A percentile compares a stretch with the other conserved stretches of the same genome.
Conservation (phyloP, 2,888 invertebrate genomes). For the Caenorhabditis panamensis region DNA sequence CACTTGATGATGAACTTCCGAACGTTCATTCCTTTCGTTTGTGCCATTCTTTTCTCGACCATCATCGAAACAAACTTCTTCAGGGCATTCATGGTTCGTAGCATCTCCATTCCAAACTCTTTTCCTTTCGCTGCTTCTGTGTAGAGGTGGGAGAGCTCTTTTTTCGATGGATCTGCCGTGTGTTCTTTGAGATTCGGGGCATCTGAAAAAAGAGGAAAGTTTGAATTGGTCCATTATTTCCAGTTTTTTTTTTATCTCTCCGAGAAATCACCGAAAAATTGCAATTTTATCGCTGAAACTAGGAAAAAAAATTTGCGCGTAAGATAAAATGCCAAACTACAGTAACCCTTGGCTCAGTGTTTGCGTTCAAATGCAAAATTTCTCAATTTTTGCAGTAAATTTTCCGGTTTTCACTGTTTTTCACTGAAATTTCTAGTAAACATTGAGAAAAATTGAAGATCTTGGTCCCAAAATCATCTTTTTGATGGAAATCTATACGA, state of each 20-base stretch:
- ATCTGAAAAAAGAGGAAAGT: too few species aligned
- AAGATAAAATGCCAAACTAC: not conserved
- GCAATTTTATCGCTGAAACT: too few species aligned
- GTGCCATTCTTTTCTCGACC: conserved; percentile 20
- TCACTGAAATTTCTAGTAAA: not conserved
- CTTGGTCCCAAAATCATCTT: not conserved
- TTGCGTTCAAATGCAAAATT: not conserved
- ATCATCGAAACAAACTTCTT: conserved; percentile 31
- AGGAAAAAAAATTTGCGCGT: not conserved
- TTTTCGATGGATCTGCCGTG: conserved; percentile 3
- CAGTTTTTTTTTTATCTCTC: too few species aligned
- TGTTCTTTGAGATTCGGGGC: not conserved
- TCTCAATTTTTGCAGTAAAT: not conserved
- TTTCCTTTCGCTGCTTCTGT: conserved; percentile 26
- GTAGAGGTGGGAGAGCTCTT: conserved; percentile 4
- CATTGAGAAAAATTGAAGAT: not conserved
- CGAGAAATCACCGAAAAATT: not conserved
- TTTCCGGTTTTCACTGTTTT: not conserved
- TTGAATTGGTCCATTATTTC: too few species aligned
- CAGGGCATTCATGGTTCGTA: conserved; percentile 19
- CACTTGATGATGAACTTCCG: conserved; percentile 27
- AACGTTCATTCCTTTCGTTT: conserved; percentile 22
- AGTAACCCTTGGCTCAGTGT: not conserved
- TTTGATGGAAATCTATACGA: not conserved
- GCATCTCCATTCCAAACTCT: conserved; percentile 27